Evolutionary conservation across 2,888 invertebrate genomes (phyloP).

Genomic region (Periphyllus acericola): DNA sequence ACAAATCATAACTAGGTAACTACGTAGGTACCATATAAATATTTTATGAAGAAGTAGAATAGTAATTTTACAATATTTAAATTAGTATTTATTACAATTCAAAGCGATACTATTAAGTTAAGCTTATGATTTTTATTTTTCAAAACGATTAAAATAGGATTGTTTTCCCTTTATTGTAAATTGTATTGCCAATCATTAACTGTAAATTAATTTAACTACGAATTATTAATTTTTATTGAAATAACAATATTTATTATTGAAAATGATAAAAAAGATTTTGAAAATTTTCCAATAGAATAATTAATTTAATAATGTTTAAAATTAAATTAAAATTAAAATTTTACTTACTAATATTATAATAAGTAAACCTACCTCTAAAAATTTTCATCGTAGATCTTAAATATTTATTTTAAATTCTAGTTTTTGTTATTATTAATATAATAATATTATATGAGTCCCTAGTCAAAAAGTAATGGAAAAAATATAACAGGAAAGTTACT

Average conservation of each 20-base stretch:
- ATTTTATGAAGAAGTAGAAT: not conserved
- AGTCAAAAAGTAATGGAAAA: not conserved
- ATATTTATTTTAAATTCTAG: not conserved
- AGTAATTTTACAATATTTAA: too few species aligned
- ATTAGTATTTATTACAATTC: too few species aligned
- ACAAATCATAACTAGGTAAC: not conserved
- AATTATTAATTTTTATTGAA: too few species aligned
- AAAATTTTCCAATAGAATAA: too few species aligned
- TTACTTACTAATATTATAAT: not conserved
- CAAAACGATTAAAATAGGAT: too few species aligned
- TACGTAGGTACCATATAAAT: too few species aligned
- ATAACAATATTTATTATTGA: too few species aligned
- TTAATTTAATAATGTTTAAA: too few species aligned
- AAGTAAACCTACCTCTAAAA: not conserved
- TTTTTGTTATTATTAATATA: not conserved
- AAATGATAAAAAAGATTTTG: too few species aligned
- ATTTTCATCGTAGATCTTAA: not conserved
- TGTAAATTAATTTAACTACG: not conserved
- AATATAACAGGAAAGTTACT: not conserved
- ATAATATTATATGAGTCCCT: not conserved
- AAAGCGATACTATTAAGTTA: too few species aligned
- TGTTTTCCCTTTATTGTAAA: not conserved
- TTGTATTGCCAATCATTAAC: not conserved
- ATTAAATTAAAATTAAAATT: too few species aligned
- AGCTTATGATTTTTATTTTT: too few species aligned